Evolutionary conservation across 2,797 vertebrate species (phyloP), one percentile per base, ranked within the genome.

Genomic region (Danio choprae): DNA sequence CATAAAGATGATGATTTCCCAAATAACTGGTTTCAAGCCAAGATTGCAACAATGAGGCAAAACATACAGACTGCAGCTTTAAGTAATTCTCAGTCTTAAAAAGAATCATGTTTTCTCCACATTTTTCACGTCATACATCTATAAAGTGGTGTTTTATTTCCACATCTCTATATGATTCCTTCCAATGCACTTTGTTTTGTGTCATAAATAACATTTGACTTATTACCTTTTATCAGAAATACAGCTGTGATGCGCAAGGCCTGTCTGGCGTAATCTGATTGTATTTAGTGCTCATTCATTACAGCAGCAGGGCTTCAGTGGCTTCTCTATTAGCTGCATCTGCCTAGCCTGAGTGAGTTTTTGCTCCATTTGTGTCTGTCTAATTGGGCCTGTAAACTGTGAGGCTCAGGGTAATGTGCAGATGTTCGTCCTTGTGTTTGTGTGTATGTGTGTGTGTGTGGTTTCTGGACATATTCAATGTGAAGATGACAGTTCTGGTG

Each of bases 281-380:
- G 48, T 72, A 77, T 60, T 82, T 80, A 74, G 82, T 46, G 68
- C 58, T 79, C 68, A 15, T 79, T 87, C 82, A 87, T 76, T 80
- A 79, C 77, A 59, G 81, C 29, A 58, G 60, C 86, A 84, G 79
- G 70, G 82, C 86, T 85, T 74, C 82, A 86, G 89, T 90, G 85
- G 83, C 77, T 90, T 89, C 86, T 84, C 86, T 87, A 84, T 88
- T 89, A 89, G 90, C 85, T 90, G 85, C 81, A 77, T 89, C 84
- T 69, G 85, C 83, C 80, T 79, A 41, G 80, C 82, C 80, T 62
- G 81, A 89, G 76, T 82, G 83, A 85, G 69, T 83, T 81, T 81
- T 67, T 77, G 81, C 87, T 50, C 83, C 75, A n/a, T 89, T 91
- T 83, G 81, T 85, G 86, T 88, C 75, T 38, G 53, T 62, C 64